Base-by-base conservation (phyloP, 2,888 invertebrate genomes). In the Brenthis daphne region DNA sequence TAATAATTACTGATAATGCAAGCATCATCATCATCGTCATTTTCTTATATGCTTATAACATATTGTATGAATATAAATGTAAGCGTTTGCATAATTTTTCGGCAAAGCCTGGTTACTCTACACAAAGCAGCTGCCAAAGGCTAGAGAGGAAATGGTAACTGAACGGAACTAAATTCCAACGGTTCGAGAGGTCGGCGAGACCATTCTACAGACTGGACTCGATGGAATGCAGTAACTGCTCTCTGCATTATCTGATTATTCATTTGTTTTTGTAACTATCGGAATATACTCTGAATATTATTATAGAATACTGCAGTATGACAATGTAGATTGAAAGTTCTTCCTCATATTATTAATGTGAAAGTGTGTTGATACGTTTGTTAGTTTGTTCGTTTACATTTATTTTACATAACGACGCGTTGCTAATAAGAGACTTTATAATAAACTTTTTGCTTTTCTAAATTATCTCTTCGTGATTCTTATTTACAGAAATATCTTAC, bases 101-200 rank as follows among this genome's bases (percentile, higher is more conserved):
- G 3, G n/a, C 1, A 60, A 33, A 16, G 13, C 20, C 6, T 80
- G 72, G 86, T 74, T 73, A 81, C 82, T 71, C 75, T 79, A 83
- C 75, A 66, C 75, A 81, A 80, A 85, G 80, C 88, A 89, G 86
- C 89, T 87, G 88, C 85, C 88, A 91, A 90, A 90, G 89, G 89
- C 89, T 86, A 87, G 80, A 85, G 87, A 86, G 87, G 89, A 88
- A 90, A 86, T 86, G 85, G 84, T 87, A 89, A 90, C 88, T 90
- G 90, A 90, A 91, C 90, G 85, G 89, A 89, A 90, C 89, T 90
- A 86, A 91, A 92, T 92, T 91, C 90, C 90, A 79, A 84, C 79
- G 87, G 75, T 84, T 80, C 81, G 81, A 77, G 77, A 75, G 80
- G 80, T 77, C 80, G 60, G 50, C 29, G 79, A 69, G 72, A 69